A percentile compares a stretch with the other conserved stretches of the same genome.
Evolutionary conservation across 2,797 vertebrate species (phyloP).

Genomic region (Melanotaenia boesemani): DNA sequence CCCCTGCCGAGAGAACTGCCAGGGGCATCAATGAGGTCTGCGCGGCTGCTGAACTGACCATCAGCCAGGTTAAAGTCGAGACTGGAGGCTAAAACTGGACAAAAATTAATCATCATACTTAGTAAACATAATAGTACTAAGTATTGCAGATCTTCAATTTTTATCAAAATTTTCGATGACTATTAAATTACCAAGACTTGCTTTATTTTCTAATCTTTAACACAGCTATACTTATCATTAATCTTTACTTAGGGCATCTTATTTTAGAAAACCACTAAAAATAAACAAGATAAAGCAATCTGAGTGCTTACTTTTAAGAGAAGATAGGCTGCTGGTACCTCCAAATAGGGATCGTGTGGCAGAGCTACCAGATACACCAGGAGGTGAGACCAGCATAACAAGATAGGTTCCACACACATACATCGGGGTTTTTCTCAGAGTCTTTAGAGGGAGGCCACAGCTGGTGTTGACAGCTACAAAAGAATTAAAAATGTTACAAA

Average conservation of each 20-base stretch:
- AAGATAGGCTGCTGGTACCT: conserved; percentile 94
- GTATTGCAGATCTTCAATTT: background rate
- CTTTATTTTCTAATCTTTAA: background rate
- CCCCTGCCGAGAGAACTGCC: conserved; percentile 96
- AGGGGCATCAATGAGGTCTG: conserved; percentile 97
- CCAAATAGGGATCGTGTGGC: conserved; percentile 97
- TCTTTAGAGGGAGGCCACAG: conserved; percentile 96
- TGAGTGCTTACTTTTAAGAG: conserved; percentile 93
- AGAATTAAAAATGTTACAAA: conserved; percentile 4
- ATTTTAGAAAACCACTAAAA: background rate
- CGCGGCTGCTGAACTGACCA: conserved; percentile 95
- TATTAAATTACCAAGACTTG: conserved; percentile 2
- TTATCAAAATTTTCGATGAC: too few relatives aligned
- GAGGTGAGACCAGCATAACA: conserved; percentile 95
- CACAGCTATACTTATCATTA: background rate
- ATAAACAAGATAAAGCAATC: background rate
- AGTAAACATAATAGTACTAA: background rate
- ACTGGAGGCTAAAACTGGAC: conserved; percentile 93
- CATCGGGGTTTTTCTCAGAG: conserved; percentile 94
- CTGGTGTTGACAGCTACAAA: conserved; percentile 92
- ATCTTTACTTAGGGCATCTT: background rate
- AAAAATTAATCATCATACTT: conserved; percentile 20
- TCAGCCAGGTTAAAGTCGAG: conserved; percentile 95
- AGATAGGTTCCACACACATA: conserved; percentile 97
- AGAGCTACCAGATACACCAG: conserved; percentile 96